phyloP scores from a whole-genome alignment of 1,140 invertebrate genomes.

The Andrena cerasifolii region DNA sequence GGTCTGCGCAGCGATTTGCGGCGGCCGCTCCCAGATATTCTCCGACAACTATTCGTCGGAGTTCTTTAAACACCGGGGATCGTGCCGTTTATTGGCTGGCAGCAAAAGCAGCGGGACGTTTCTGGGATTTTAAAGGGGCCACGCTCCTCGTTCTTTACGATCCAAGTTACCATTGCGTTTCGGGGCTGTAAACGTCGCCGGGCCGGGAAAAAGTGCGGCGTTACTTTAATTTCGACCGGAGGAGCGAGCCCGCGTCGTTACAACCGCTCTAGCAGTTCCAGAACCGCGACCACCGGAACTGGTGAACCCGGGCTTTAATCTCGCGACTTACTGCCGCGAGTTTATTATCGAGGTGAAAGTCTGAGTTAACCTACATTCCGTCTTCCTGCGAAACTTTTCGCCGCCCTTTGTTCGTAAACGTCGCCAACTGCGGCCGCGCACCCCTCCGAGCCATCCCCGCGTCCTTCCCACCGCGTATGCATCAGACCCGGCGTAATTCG shows the following conservation, averaged over 20 bases:
- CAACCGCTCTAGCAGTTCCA: background rate
- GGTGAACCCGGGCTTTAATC: constrained; percentile 50
- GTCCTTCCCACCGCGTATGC: background rate
- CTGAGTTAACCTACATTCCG: constrained; percentile 43
- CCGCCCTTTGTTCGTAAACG: constrained; percentile 4
- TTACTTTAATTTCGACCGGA: constrained; percentile 52
- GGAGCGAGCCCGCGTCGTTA: constrained; percentile 1
- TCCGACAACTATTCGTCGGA: background rate
- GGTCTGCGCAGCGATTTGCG: too few relatives aligned
- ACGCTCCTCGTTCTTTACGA: constrained; percentile 49
- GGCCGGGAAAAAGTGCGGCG: constrained; percentile 25
- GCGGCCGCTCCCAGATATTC: background rate
- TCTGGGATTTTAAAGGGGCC: constrained; percentile 34
- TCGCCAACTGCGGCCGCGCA: constrained; percentile 13
- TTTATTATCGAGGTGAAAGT: constrained; percentile 56
- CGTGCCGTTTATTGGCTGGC: background rate
- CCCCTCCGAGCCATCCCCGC: background rate
- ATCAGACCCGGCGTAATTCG: background rate
- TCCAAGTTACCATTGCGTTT: constrained; percentile 27
- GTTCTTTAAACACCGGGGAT: background rate
- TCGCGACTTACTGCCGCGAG: constrained; percentile 33
- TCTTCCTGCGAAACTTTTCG: constrained; percentile 42
- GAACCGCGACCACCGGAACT: background rate
- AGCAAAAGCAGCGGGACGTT: background rate
- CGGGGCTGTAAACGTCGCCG: constrained; percentile 28